Base-by-base conservation (phyloP, 2,888 invertebrate genomes). In the Cryptus viduatorius region DNA sequence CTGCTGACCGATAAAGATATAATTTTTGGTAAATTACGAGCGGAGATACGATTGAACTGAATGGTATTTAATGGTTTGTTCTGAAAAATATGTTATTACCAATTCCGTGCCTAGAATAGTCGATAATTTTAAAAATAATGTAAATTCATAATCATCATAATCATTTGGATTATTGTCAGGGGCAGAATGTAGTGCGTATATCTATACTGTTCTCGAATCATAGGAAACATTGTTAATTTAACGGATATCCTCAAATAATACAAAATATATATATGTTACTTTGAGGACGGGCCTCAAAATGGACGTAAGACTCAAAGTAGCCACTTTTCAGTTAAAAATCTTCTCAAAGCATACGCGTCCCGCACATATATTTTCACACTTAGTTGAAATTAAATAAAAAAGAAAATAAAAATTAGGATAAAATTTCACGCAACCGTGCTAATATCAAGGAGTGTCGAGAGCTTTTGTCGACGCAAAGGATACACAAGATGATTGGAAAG, bases 221-320 rank as follows among this genome's bases (percentile, higher is more conserved):
- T 24, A 37, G 7, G 37, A 37, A 37, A 37, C 5, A 50, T 50
- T 16, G 1, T 3, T n/a, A 50, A 16, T 7, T 14, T 50, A n/a
- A 50, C 4, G 16, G n/a, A 4, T 16, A 16, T 50, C 50, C 16
- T 50, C 50, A 50, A 50, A 50, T 16, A 7, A n/a, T 50, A 50
- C 50, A 16, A 50, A n/a, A 7, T 16, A 50, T 16, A 50, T 50
- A 5, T 50, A 4, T 50, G 50, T 37, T 37, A 14, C 37, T 37
- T 16, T 37, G 16, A 29, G 64, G 64, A 14, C 37, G 14, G 64
- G 29, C 64, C 64, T 64, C 64, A 37, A 64, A 64, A n/a, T 31
- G 16, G 16, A 16, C 50, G 50, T 16, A n/a, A 16, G 16, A n/a
- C 50, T 50, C 50, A 16, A 14, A 5, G 16, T 16, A 16, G 16